Conservation (phyloP, 1,140 invertebrate genomes). For the Lasioglossum albipes region DNA sequence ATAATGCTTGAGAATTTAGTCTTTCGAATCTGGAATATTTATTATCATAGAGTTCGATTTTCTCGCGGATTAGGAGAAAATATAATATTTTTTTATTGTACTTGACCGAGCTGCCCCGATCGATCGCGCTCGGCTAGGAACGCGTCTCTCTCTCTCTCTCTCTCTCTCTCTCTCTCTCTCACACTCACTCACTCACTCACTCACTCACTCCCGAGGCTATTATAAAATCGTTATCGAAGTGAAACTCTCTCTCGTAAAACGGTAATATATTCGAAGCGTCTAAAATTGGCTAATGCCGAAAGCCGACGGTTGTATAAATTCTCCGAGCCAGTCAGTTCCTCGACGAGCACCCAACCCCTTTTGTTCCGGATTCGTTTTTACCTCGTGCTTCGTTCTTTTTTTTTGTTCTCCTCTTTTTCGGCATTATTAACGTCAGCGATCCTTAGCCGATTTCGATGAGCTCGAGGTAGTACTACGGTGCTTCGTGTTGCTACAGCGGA, state of each 20-base stretch:
- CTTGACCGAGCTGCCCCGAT: neutral
- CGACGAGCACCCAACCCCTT: constrained; percentile 6
- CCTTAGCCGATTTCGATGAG: too few relatives aligned
- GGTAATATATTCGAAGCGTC: constrained; percentile 1
- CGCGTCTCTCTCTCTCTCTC: neutral
- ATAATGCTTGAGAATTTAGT: constrained; percentile 23
- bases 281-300: constrained; percentile 3
- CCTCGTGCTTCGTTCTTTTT: too few relatives aligned
- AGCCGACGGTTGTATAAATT: neutral
- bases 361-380: neutral
- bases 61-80: constrained; percentile 16
- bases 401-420: too few relatives aligned
- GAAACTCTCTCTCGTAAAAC: neutral
- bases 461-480: too few relatives aligned
- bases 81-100: constrained; percentile 3
- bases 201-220: neutral
- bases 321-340: neutral
- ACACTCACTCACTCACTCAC: too few relatives aligned
- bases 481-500: too few relatives aligned
- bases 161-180: too few relatives aligned
- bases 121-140: constrained; percentile 18
- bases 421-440: too few relatives aligned
- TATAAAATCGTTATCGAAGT: neutral
- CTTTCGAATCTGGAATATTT: constrained; percentile 12
- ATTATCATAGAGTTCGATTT: constrained; percentile 19